Evolutionary conservation across 2,113 vertebrate species (phyloP).

Genomic region (Strix aluco): DNA sequence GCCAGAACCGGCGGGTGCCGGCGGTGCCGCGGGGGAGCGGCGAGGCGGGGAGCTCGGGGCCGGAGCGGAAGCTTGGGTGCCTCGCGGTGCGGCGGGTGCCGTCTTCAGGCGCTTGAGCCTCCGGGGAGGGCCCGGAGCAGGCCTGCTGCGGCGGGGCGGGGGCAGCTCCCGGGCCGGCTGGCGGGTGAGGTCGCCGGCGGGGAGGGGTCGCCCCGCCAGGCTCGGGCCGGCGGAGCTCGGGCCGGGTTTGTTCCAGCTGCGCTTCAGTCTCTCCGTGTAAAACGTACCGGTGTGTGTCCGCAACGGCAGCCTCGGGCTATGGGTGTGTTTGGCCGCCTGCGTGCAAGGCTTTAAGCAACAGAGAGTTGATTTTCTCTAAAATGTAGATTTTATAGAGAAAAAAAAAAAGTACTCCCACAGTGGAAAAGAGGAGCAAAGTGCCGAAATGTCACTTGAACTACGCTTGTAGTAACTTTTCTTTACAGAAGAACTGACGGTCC

Average conservation of each 20-base stretch:
- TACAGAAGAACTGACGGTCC: too few relatives aligned
- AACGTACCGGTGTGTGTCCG: not conserved
- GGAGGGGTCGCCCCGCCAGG: not conserved
- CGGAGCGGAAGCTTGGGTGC: not conserved
- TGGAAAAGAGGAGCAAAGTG: not conserved
- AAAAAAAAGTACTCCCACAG: accelerated
- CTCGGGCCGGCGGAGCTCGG: not conserved
- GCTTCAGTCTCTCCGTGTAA: accelerated
- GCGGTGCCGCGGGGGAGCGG: too few relatives aligned
- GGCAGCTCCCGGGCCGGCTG: not conserved
- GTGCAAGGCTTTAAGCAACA: not conserved
- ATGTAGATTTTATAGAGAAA: accelerated
- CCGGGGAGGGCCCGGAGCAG: too few relatives aligned
- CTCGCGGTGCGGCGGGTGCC: too few relatives aligned
- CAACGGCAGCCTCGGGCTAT: not conserved
- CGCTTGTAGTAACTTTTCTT: too few relatives aligned
- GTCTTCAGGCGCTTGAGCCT: not conserved
- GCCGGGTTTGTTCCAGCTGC: too few relatives aligned
- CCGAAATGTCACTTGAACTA: not conserved
- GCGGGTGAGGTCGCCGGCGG: too few relatives aligned
- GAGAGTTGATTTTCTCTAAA: accelerated
- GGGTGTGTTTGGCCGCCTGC: not conserved
- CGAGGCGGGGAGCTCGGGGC: not conserved
- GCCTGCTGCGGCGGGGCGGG: not conserved
- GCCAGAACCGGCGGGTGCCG: too few relatives aligned